Percentiles rank a stretch among this genome's conserved stretches.
These are phyloP conservation scores for Sympetrum striolatum DNA, from an alignment of 2,888 invertebrate species.

Conservation along the genomic window DNA sequence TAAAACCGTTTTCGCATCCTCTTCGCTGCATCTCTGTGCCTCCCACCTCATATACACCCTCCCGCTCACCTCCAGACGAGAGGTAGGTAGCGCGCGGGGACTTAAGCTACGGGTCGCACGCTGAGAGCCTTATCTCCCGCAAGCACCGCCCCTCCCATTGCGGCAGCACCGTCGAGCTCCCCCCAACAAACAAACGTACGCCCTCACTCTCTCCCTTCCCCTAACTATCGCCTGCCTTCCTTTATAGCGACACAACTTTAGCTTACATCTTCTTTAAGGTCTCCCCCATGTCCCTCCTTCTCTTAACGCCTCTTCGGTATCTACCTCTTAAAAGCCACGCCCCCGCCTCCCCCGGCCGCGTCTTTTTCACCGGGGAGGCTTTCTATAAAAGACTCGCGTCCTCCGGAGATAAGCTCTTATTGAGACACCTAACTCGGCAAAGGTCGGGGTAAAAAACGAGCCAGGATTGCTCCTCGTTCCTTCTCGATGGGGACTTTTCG, in stretches of 20 bases:
- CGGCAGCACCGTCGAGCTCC: not conserved
- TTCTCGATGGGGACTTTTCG: too few species aligned
- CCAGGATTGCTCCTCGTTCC: not conserved
- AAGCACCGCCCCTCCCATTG: not conserved
- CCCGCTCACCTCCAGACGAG: not conserved
- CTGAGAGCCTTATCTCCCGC: not conserved
- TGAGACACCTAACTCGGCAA: constrained; percentile 7
- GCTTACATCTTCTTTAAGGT: not conserved
- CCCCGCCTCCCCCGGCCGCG: not conserved
- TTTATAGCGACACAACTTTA: not conserved
- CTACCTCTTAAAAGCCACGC: not conserved
- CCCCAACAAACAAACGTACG: not conserved
- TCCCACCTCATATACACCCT: not conserved
- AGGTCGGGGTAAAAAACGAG: not conserved
- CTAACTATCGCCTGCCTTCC: not conserved
- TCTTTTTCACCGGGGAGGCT: not conserved
- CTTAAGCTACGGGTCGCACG: not conserved
- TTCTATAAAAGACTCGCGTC: not conserved
- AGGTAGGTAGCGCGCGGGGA: not conserved
- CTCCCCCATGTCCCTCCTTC: not conserved
- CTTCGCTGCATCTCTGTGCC: not conserved
- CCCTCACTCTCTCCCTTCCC: not conserved
- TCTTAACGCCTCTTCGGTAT: not conserved
- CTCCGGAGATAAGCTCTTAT: constrained; percentile 11
- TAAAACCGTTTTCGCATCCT: not conserved